These are phyloP conservation scores for Cacajao melanocephalus DNA, from an alignment of 2,797 vertebrate genomes.

Conservation along the genomic window DNA sequence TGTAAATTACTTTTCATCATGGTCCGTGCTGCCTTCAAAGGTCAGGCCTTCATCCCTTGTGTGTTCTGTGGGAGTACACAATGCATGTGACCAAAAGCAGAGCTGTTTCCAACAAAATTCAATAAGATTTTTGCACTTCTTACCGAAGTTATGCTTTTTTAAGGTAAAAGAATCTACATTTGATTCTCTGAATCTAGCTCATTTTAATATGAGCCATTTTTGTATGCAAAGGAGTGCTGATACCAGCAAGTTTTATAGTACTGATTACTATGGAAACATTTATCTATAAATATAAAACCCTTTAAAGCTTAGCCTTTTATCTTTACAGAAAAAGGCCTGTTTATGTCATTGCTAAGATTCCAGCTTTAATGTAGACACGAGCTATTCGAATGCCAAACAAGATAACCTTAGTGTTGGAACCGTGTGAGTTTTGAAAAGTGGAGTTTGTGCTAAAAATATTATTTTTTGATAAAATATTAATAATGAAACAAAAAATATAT, in stretches of 20 bases:
- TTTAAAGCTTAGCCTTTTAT: constrained; percentile 88
- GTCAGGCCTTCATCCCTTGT: constrained; percentile 19
- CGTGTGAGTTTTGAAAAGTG: constrained; percentile 81
- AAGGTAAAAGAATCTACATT: constrained; percentile 77
- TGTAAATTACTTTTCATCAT: constrained; percentile 53
- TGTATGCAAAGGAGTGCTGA: constrained; percentile 85
- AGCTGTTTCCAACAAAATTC: background rate
- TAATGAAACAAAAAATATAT: constrained; percentile 78
- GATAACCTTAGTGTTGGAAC: constrained; percentile 84
- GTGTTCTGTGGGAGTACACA: background rate
- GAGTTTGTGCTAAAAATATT: constrained; percentile 82
- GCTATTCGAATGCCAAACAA: constrained; percentile 85
- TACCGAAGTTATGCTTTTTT: constrained; percentile 41
- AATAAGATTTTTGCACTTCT: constrained; percentile 42
- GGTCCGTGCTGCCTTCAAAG: background rate
- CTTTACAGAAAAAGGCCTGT: constrained; percentile 86
- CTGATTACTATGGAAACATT: constrained; percentile 88
- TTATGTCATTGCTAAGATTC: constrained; percentile 87
- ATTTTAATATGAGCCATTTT: constrained; percentile 84
- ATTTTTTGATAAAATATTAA: constrained; percentile 84
- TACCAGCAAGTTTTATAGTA: constrained; percentile 86
- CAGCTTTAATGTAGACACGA: constrained; percentile 86
- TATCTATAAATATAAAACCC: constrained; percentile 89
- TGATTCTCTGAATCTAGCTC: constrained; percentile 78
- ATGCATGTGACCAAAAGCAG: constrained; percentile 40